Base-by-base conservation (phyloP, 2,888 invertebrate species). In the Bellardia bayeri region DNA sequence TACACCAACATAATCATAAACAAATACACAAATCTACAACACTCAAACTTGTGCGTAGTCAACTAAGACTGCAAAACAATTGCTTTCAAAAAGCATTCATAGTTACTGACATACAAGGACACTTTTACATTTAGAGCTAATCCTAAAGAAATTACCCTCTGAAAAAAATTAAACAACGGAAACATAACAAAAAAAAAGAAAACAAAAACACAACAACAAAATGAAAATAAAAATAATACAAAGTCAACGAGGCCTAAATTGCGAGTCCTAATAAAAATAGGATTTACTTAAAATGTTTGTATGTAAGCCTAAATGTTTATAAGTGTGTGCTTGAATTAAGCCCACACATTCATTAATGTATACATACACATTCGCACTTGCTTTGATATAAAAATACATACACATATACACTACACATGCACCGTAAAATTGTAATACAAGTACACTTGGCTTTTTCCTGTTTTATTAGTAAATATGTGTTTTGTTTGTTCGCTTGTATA, bases 211-310 rank as follows among this genome's bases (percentile, higher is more conserved):
- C 14, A 49, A 16, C 14, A 71, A 51, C 40, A 51, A 80, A 64
- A 78, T 66, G 16, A 80, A 68, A 79, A 88, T 72, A 13, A 68
- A 49, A 85, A 89, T 81, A 86, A 87, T 79, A 80, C 75, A 76
- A 83, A 89, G 85, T 84, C 82, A 89, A 85, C 88, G 85, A 85
- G 80, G 84, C 85, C 85, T 79, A 88, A 89, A 86, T 83, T 88
- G 85, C 71, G 68, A 82, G 80, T 85, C 87, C 84, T 88, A 87
- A 88, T 85, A 88, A 88, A 85, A 89, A 86, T 88, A 33, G 79
- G 81, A 81, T 86, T 86, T 68, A 74, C 75, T 83, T 80, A 49
- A 82, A 72, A 83, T 83, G 72, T 78, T 66, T 40, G 7, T 61
- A 37, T 49, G 79, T 75, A 54, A 74, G 42, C 45, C 40, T 82